Evolutionary conservation across 2,888 invertebrate genomes (phyloP).

Genomic region (Busseola fusca): DNA sequence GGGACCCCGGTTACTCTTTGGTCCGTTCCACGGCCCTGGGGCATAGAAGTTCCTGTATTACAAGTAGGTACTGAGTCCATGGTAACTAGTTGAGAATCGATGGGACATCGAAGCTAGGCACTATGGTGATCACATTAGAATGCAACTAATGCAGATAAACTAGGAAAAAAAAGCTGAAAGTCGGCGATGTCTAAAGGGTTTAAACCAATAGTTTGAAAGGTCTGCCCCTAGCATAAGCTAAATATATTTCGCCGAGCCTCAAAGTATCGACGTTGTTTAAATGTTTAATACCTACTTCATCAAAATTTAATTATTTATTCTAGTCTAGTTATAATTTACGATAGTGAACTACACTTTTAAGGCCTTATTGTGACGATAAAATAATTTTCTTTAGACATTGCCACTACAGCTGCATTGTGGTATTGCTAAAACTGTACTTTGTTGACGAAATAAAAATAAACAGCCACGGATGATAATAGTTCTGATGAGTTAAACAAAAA

Average conservation of each 20-base stretch:
- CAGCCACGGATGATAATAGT: background rate
- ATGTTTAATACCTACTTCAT: slow-evolving; percentile 15
- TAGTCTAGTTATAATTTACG: slow-evolving; percentile 21
- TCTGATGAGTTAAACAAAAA: background rate
- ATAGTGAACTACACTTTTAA: slow-evolving; percentile 38
- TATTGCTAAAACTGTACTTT: slow-evolving; percentile 5
- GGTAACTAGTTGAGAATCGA: too few relatives aligned
- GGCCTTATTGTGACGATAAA: slow-evolving; percentile 19
- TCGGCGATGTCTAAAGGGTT: background rate
- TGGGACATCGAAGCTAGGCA: too few relatives aligned
- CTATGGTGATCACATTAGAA: background rate
- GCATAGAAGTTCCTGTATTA: too few relatives aligned
- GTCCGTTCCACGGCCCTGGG: too few relatives aligned
- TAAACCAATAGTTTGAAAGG: background rate
- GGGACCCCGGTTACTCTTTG: too few relatives aligned
- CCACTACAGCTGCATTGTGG: slow-evolving; percentile 28
- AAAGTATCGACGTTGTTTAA: slow-evolving; percentile 5
- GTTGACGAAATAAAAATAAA: slow-evolving; percentile 6
- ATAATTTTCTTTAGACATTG: slow-evolving; percentile 18
- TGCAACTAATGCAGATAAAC: background rate
- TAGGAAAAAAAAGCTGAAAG: background rate
- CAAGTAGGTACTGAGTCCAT: too few relatives aligned
- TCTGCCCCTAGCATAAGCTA: background rate
- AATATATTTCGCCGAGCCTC: background rate
- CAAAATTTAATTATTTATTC: slow-evolving; percentile 28